Percentiles rank a stretch among this genome's conserved stretches.
Evolutionary conservation across 2,113 vertebrate genomes (phyloP).

Genomic region (Poeciliopsis prolifica): DNA sequence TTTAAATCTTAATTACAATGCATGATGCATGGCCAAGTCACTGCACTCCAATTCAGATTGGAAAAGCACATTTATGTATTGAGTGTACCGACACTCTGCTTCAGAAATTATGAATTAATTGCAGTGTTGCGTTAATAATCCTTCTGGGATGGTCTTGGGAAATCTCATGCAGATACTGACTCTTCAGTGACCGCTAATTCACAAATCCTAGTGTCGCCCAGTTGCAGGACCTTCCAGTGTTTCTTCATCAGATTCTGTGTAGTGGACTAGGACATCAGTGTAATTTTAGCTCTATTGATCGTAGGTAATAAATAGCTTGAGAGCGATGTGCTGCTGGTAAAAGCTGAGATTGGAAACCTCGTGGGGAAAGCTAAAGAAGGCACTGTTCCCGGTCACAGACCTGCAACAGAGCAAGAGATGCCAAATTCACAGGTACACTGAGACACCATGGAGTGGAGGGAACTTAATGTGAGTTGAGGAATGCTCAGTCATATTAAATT

Average conservation of each 20-base stretch:
- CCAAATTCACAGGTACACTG: slow-evolving; percentile 19
- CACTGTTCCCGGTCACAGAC: slow-evolving; percentile 23
- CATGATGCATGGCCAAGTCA: neutral
- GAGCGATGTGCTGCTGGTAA: slow-evolving; percentile 65
- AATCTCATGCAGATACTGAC: neutral
- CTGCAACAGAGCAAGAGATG: neutral
- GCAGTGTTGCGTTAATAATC: neutral
- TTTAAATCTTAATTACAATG: neutral
- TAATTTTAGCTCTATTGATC: slow-evolving; percentile 76
- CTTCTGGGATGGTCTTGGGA: no score
- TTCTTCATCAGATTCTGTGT: neutral
- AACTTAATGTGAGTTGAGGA: no score
- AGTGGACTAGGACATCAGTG: slow-evolving; percentile 31
- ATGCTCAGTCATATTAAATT: no score
- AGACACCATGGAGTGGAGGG: neutral
- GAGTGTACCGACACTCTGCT: neutral
- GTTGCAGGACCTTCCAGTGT: neutral
- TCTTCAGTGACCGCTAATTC: neutral
- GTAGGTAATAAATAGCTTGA: slow-evolving; percentile 64
- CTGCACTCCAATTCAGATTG: neutral
- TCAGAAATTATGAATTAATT: no score
- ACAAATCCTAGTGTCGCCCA: neutral
- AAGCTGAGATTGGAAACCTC: slow-evolving; percentile 30
- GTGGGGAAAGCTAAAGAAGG: slow-evolving; percentile 5
- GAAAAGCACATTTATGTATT: neutral